Evolutionary conservation across 2,888 invertebrate species (phyloP).

Genomic region (Calliphora vomitoria): DNA sequence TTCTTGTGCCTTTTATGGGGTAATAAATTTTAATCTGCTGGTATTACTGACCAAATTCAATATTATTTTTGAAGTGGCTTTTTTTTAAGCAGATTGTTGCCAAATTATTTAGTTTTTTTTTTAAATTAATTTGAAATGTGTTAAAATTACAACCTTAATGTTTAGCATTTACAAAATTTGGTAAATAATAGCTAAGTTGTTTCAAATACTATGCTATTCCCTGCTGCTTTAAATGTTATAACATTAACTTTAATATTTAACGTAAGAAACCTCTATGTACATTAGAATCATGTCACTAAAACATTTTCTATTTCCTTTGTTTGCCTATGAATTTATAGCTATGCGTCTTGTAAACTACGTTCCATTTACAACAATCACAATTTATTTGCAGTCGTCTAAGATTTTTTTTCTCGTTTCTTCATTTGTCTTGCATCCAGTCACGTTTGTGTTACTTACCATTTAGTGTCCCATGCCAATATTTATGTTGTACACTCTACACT

Average conservation of each 20-base stretch:
- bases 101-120: background rate
- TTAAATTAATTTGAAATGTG: no score
- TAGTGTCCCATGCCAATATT: conserved; percentile 40
- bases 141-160: no score
- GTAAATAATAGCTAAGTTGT: no score
- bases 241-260: no score
- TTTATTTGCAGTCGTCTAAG: background rate
- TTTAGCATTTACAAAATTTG: no score
- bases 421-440: conserved; percentile 23
- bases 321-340: background rate
- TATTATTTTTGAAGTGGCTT: conserved; percentile 15
- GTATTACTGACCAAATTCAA: conserved; percentile 36
- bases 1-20: background rate
- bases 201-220: no score
- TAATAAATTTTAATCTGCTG: conserved; percentile 44
- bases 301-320: background rate
- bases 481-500: conserved; percentile 16
- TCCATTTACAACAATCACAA: background rate
- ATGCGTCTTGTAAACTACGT: background rate
- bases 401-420: conserved; percentile 1
- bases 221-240: no score
- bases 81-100: background rate
- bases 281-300: background rate
- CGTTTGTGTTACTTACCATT: conserved; percentile 36
- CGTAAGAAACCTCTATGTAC: no score